Percentiles rank a stretch among this genome's conserved stretches.
Evolutionary conservation across 2,113 vertebrate genomes (phyloP).

Genomic region (Glaucomys volans): DNA sequence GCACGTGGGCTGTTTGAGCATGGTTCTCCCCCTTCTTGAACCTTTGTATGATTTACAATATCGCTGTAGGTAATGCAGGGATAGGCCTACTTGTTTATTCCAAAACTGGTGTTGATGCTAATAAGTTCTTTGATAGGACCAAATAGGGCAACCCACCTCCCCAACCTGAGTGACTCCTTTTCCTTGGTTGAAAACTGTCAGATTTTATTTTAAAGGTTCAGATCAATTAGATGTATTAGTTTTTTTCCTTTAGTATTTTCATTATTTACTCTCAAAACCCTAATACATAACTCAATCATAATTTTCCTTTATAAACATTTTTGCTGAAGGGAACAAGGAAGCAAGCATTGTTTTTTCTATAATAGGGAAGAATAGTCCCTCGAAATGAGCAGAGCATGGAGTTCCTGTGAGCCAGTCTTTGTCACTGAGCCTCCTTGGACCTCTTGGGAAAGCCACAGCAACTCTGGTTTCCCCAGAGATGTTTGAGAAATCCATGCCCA

Average conservation of each 20-base stretch:
- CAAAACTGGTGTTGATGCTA: not conserved
- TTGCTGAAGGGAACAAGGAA: slow-evolving; percentile 45
- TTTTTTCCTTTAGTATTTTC: slow-evolving; percentile 42
- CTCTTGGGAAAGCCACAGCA: not conserved
- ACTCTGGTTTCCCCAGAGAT: not conserved
- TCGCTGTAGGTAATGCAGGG: not conserved
- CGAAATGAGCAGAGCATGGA: not conserved
- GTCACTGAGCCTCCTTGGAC: not conserved
- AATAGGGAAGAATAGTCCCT: not conserved
- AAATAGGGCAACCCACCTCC: not conserved
- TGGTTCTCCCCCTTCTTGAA: not conserved
- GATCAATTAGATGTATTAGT: slow-evolving; percentile 31
- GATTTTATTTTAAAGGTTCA: slow-evolving; percentile 47
- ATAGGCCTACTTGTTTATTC: not conserved
- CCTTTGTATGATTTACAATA: not conserved
- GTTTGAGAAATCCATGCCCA: not conserved
- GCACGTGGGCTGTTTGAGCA: not conserved
- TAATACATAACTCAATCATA: not conserved
- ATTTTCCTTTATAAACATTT: slow-evolving; percentile 46
- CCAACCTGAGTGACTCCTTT: not conserved
- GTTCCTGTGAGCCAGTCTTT: not conserved
- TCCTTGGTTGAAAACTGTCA: slow-evolving; percentile 8
- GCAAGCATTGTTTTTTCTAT: not conserved
- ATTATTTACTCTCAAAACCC: slow-evolving; percentile 45
- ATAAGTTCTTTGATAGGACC: not conserved